Evolutionary conservation across 2,888 invertebrate species (phyloP), one percentile per base, ranked within the genome.

Genomic region (Quadriops clusia): DNA sequence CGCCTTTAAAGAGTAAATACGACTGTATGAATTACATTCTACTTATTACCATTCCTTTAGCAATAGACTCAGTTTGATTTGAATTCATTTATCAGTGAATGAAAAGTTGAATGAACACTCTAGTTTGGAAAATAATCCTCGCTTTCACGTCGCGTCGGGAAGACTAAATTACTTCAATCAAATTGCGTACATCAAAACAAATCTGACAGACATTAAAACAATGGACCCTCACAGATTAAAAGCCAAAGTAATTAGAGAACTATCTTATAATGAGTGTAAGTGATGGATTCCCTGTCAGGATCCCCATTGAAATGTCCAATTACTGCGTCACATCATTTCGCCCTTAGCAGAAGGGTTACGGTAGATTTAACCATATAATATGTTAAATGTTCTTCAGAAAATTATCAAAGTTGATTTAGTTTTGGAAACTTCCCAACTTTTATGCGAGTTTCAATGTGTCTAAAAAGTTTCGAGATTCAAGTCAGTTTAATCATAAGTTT

Each of bases 241-340:
- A 37, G 37, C 36, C 38, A 41, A 43, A 36, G 40, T 43, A 46
- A 46, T 48, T 45, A 46, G 43, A 42, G 42, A 36, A 47, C 47
- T 44, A 45, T 43, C 38, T 33, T 33, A 33, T 50, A 47, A 50
- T 47, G 41, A 49, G 41, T 36, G 38, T 38, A 40, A 40, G 39
- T 49, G 49, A 49, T 49, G 46, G 48, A 49, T 49, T 36, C 39
- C 41, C 44, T 47, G 48, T 48, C 49, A 44, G 40, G 41, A 44
- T 38, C 42, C 39, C 43, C 37, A 43, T 46, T 46, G 44, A 47
- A 42, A 39, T 45, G 44, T 37, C 41, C 43, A 39, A 40, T 39
- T 38, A 41, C 42, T n/a, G 28, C 14, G 33, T n/a, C n/a, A n/a
- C n/a, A n/a, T n/a, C n/a, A n/a, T n/a, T n/a, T n/a, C n/a, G n/a